Percentiles rank a stretch among this genome's conserved stretches.
phyloP scores from a whole-genome alignment of 1,140 invertebrate species.

The roundworm (Caenorhabditis elegans) region DNA sequence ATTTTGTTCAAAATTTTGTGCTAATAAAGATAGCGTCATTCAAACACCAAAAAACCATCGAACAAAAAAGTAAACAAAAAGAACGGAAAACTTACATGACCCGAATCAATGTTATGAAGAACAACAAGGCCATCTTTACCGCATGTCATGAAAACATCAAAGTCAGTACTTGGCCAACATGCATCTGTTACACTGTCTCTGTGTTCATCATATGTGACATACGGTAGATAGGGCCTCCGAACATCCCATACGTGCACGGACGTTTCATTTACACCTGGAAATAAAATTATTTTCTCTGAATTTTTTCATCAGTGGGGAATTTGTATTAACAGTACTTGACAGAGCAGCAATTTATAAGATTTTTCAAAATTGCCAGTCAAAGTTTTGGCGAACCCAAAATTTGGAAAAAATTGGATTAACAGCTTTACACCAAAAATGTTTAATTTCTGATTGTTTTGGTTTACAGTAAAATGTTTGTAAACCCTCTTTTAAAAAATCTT shows the following conservation, averaged over 20 bases:
- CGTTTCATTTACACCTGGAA: slow-evolving; percentile 3
- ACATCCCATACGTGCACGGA: slow-evolving; percentile 25
- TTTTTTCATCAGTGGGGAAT: too few species aligned
- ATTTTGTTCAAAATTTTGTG: too few species aligned
- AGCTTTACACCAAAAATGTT: too few species aligned
- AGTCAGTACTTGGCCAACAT: slow-evolving; percentile 7
- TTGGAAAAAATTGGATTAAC: background rate
- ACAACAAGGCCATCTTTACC: slow-evolving; percentile 27
- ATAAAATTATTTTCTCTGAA: background rate
- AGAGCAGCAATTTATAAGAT: too few species aligned
- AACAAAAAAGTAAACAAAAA: background rate
- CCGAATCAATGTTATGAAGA: slow-evolving; percentile 18
- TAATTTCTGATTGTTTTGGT: too few species aligned
- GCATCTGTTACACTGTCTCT: slow-evolving; percentile 19
- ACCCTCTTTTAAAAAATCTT: too few species aligned
- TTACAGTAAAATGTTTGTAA: too few species aligned
- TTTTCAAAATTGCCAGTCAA: too few species aligned
- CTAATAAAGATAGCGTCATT: too few species aligned
- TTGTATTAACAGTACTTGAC: too few species aligned
- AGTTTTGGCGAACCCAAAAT: too few species aligned
- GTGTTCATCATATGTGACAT: slow-evolving; percentile 12
- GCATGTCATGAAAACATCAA: background rate
- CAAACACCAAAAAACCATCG: too few species aligned
- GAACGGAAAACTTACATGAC: background rate
- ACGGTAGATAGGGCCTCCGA: slow-evolving; percentile 16